phyloP scores from a whole-genome alignment of 2,113 vertebrate species.

The Bubo blakistoni region DNA sequence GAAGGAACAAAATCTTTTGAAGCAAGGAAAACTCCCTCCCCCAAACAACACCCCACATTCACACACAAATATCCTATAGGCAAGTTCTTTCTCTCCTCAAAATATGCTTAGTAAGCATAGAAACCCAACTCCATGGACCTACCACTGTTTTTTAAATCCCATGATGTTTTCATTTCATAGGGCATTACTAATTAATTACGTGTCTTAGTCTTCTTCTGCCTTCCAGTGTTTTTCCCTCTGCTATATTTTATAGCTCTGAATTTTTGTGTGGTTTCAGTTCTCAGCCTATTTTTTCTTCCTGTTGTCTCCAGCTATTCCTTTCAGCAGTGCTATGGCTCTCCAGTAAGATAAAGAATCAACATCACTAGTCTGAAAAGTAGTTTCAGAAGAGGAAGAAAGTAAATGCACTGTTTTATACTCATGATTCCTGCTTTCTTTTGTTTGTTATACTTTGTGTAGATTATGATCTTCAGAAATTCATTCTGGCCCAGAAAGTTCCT shows the following conservation, averaged over 20 bases:
- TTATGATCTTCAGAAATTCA: neutral
- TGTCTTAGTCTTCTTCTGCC: neutral
- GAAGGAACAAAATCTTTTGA: neutral
- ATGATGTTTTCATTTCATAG: neutral
- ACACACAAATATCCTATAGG: neutral
- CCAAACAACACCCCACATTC: neutral
- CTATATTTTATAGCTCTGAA: neutral
- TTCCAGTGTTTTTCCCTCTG: neutral
- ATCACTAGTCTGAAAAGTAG: neutral
- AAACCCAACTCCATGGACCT: neutral
- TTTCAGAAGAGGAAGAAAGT: neutral
- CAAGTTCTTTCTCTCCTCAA: neutral
- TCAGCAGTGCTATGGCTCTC: neutral
- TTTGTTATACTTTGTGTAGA: neutral
- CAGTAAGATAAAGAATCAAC: neutral
- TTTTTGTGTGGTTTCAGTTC: neutral
- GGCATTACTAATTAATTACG: neutral
- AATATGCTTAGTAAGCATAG: neutral
- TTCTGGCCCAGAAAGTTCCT: neutral
- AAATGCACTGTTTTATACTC: neutral
- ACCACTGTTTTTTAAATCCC: neutral
- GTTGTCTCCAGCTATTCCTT: neutral
- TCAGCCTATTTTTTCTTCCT: neutral
- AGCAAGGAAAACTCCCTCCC: neutral
- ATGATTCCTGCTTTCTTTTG: neutral